Conservation (phyloP, 2,888 invertebrate species). For the Apodemia hepburni region DNA sequence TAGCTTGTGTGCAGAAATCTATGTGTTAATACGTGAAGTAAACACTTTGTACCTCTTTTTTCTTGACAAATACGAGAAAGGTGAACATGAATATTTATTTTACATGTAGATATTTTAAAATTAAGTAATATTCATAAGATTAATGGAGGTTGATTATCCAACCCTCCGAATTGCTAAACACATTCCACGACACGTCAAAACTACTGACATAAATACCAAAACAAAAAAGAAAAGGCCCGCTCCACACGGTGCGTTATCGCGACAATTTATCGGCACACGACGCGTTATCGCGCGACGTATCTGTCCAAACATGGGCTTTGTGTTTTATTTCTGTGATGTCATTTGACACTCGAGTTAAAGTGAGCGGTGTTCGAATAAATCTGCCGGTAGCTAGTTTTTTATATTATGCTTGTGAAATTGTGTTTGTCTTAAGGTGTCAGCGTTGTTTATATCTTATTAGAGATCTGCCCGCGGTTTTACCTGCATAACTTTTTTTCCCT, state of each 20-base stretch:
- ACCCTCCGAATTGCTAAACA: conserved; percentile 1
- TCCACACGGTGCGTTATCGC: conserved; percentile 47
- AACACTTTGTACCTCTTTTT: no score
- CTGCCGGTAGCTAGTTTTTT: conserved; percentile 4
- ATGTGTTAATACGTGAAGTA: no score
- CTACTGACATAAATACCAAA: conserved; percentile 30
- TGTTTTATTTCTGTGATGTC: conserved; percentile 54
- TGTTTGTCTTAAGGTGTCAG: background rate
- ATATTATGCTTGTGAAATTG: background rate
- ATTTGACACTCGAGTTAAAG: conserved; percentile 43
- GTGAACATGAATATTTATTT: no score
- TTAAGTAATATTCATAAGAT: background rate
- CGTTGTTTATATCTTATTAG: background rate
- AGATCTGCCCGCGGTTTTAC: no score
- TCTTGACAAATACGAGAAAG: no score
- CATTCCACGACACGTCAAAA: conserved; percentile 13
- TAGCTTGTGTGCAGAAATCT: no score
- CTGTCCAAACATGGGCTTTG: conserved; percentile 48
- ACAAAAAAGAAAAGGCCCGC: conserved; percentile 35
- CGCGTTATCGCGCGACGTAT: conserved; percentile 52
- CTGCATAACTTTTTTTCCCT: no score
- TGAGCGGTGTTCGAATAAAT: conserved; percentile 5
- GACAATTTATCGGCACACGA: conserved; percentile 53
- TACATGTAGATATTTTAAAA: background rate
- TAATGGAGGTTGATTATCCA: background rate